Evolutionary conservation across 1,140 invertebrate species (phyloP).

Genomic region (Eumeta japonica): DNA sequence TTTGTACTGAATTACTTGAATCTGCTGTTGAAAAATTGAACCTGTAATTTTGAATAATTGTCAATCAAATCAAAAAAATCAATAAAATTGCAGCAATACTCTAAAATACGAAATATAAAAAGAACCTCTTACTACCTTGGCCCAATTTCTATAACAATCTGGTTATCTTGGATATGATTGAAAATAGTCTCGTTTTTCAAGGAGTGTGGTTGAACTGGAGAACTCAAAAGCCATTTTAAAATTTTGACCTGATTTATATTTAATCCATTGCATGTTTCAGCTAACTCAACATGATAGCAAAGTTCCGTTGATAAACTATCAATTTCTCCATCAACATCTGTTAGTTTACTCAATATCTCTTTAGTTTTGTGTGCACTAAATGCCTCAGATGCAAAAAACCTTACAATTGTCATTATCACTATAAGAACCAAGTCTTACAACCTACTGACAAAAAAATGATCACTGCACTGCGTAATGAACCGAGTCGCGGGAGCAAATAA

Average conservation of each 20-base stretch:
- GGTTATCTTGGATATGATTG: slow-evolving; percentile 34
- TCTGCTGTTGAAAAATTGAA: slow-evolving; percentile 93
- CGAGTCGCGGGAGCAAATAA: slow-evolving; percentile 8
- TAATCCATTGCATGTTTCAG: slow-evolving; percentile 49
- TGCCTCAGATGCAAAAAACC: slow-evolving; percentile 46
- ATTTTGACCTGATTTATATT: slow-evolving; percentile 59
- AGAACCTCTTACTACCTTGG: slow-evolving; percentile 62
- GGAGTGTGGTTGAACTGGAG: slow-evolving; percentile 61
- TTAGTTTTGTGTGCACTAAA: slow-evolving; percentile 49
- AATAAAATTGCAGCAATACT: slow-evolving; percentile 4
- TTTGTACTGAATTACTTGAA: slow-evolving; percentile 93
- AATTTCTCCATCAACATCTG: slow-evolving; percentile 41
- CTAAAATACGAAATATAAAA: slow-evolving; percentile 5
- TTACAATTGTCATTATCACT: slow-evolving; percentile 42
- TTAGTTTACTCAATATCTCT: slow-evolving; percentile 44
- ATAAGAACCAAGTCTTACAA: slow-evolving; percentile 2
- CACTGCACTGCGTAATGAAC: slow-evolving; percentile 7
- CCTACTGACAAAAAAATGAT: slow-evolving; percentile 5
- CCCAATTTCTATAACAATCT: slow-evolving; percentile 73
- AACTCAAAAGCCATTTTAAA: slow-evolving; percentile 70
- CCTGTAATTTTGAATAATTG: slow-evolving; percentile 54
- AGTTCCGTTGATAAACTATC: slow-evolving; percentile 66
- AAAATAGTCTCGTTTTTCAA: slow-evolving; percentile 51
- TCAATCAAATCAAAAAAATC: not conserved
- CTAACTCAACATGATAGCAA: slow-evolving; percentile 76